Conservation (phyloP, 2,797 vertebrate species). For the Cryptoblepharus egeriae region DNA sequence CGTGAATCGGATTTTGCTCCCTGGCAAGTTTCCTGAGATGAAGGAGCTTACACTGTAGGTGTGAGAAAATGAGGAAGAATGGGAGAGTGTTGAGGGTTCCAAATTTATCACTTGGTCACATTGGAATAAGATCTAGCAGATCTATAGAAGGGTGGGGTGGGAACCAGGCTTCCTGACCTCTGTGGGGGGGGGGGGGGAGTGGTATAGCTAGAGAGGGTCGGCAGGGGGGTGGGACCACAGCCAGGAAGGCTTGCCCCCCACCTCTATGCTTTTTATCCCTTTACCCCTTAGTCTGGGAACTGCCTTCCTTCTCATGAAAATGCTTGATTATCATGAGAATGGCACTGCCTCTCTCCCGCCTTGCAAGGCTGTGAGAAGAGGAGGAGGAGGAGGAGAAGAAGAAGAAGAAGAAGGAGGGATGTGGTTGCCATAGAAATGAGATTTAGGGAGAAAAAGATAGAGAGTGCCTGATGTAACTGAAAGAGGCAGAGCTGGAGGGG, state of each 20-base stretch:
- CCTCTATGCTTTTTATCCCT: not conserved
- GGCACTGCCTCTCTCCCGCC: not conserved
- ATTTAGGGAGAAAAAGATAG: constrained; percentile 39
- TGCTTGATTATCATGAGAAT: constrained; percentile 37
- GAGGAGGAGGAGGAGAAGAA: not conserved
- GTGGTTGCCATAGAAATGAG: constrained; percentile 42
- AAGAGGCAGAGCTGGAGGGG: constrained; percentile 12
- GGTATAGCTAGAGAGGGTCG: not conserved
- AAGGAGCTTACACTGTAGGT: not conserved
- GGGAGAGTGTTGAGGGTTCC: not conserved
- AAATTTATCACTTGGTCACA: not conserved
- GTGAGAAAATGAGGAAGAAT: not conserved
- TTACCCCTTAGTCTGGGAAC: constrained; percentile 24
- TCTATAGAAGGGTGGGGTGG: not conserved
- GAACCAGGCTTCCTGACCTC: constrained; percentile 1
- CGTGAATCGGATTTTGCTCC: not conserved
- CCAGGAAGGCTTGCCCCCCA: not conserved
- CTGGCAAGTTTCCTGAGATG: no score
- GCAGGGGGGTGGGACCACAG: not conserved
- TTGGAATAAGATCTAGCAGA: no score
- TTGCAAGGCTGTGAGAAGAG: not conserved
- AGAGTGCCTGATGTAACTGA: constrained; percentile 25
- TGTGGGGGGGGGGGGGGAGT: not conserved
- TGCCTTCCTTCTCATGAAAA: constrained; percentile 25
- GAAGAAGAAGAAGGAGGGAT: constrained; percentile 20